phyloP scores from a whole-genome alignment of 64 coral and sea anemone genomes.

The Montipora sp. region DNA sequence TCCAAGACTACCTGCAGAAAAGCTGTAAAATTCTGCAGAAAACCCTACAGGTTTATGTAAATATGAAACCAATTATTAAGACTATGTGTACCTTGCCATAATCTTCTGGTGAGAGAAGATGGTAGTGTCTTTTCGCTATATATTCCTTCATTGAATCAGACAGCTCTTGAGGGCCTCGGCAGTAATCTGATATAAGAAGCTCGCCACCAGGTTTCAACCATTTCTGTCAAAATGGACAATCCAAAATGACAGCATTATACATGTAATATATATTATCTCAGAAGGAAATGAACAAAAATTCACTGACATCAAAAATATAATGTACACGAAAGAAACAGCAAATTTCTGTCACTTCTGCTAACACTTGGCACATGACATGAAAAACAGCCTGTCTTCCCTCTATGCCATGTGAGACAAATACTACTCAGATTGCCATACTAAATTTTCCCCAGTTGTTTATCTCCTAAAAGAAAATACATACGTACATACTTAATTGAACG shows the following conservation, averaged over 20 bases:
- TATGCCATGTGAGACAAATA: too few species aligned
- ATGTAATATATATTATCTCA: not conserved
- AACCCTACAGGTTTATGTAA: too few species aligned
- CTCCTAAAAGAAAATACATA: too few species aligned
- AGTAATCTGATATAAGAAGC: conserved; percentile 96
- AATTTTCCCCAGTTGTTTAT: too few species aligned
- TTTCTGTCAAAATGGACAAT: conserved; percentile 66
- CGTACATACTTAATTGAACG: too few species aligned
- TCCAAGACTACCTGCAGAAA: too few species aligned
- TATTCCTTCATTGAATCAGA: conserved; percentile 86
- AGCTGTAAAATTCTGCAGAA: too few species aligned
- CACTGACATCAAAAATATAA: not conserved
- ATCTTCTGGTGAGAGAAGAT: conserved; percentile 63
- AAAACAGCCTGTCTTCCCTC: too few species aligned
- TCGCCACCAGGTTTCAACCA: conserved; percentile 97
- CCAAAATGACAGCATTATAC: not conserved
- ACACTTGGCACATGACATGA: too few species aligned
- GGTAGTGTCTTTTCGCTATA: conserved; percentile 83
- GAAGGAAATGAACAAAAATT: not conserved
- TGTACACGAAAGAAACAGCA: not conserved
- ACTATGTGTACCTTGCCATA: conserved; percentile 75
- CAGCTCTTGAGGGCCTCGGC: conserved; percentile 64
- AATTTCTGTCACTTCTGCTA: too few species aligned
- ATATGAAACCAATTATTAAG: not conserved
- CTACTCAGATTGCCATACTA: too few species aligned